Evolutionary conservation across 1,140 invertebrate genomes (phyloP).

Genomic region (Thalassaphorura encarpata): DNA sequence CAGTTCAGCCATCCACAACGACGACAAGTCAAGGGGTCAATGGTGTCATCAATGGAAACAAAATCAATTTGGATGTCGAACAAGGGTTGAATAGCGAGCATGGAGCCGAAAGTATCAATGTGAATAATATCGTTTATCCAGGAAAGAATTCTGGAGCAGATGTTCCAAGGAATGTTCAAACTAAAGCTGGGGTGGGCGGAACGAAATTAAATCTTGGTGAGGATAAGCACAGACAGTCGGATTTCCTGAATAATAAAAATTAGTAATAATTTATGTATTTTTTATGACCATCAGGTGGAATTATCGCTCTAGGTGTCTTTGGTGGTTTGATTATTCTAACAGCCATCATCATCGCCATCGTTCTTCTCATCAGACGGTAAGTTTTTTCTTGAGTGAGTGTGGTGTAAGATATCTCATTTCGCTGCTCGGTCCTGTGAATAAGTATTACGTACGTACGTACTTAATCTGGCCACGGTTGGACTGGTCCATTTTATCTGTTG

Average conservation of each 20-base stretch:
- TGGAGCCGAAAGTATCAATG: slow-evolving; percentile 36
- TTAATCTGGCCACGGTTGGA: too few species aligned
- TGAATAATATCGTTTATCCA: slow-evolving; percentile 43
- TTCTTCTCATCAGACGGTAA: slow-evolving; percentile 80
- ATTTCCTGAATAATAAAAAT: neutral
- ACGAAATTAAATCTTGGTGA: slow-evolving; percentile 34
- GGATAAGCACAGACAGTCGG: neutral
- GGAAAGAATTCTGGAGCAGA: slow-evolving; percentile 44
- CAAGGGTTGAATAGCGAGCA: too few species aligned
- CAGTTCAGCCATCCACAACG: slow-evolving; percentile 32
- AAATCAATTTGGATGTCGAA: too few species aligned
- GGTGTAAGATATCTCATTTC: too few species aligned
- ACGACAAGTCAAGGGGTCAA: neutral
- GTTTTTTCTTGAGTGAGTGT: too few species aligned
- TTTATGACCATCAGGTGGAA: slow-evolving; percentile 62
- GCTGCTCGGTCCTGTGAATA: too few species aligned
- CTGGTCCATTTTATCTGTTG: too few species aligned
- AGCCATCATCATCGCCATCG: slow-evolving; percentile 76
- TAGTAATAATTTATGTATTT: neutral
- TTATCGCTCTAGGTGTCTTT: slow-evolving; percentile 79
- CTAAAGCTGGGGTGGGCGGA: slow-evolving; percentile 55
- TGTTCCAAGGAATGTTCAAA: slow-evolving; percentile 49
- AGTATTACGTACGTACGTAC: too few species aligned
- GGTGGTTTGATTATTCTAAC: slow-evolving; percentile 81
- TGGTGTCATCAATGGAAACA: slow-evolving; percentile 31